Evolutionary conservation across 1,140 invertebrate species (phyloP).

Genomic region (Scylla paramamosain): DNA sequence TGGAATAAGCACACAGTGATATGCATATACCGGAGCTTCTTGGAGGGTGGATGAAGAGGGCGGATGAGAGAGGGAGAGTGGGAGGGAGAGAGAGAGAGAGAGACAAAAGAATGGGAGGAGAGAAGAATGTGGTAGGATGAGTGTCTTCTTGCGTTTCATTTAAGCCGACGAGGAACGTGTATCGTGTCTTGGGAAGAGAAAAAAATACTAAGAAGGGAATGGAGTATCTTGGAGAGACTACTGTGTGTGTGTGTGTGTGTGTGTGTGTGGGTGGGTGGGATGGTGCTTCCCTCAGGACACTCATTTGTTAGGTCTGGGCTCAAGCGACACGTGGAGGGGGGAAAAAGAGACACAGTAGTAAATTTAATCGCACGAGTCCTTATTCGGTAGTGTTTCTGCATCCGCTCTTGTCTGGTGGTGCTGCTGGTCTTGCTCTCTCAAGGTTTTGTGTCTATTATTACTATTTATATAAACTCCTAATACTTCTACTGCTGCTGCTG

Average conservation of each 20-base stretch:
- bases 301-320: background rate
- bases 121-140: background rate
- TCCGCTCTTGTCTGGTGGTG: background rate
- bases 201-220: background rate
- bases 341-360: background rate
- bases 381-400: background rate
- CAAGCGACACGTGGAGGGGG: background rate
- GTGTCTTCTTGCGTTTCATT: background rate
- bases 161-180: too few species aligned
- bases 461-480: background rate
- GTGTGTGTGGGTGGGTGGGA: background rate
- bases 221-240: background rate
- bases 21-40: background rate
- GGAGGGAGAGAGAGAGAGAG: background rate
- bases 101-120: background rate
- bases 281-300: background rate
- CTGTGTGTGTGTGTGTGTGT: slow-evolving; percentile 39
- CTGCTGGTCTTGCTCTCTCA: background rate
- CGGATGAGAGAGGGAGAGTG: background rate
- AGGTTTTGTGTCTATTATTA: too few species aligned
- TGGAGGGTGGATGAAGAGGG: background rate
- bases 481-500: background rate
- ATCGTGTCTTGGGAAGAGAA: background rate
- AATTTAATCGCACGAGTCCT: background rate
- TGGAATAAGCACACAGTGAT: slow-evolving; percentile 9